A percentile compares a stretch with the other conserved stretches of the same genome.
These are phyloP conservation scores for Drosophila sproati DNA, from an alignment of 1,140 invertebrate species.

Conservation along the genomic window DNA sequence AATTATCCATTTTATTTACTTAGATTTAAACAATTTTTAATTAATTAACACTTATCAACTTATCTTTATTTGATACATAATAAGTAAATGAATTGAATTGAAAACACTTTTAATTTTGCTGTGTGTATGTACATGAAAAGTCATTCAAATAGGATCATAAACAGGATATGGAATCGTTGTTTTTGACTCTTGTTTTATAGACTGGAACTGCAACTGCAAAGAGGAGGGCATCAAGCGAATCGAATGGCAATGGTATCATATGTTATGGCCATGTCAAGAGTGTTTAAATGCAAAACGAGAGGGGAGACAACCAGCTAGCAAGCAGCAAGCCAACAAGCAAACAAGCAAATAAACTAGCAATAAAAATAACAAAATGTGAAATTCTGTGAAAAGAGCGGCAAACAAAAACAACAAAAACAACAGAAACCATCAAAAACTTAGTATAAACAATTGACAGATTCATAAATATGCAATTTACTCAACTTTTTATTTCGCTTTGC, in stretches of 20 bases:
- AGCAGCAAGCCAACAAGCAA: conserved; percentile 24
- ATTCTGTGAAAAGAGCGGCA: conserved; percentile 63
- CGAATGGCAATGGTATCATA: conserved; percentile 63
- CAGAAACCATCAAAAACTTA: conserved; percentile 61
- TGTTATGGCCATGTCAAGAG: conserved; percentile 44
- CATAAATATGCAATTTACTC: conserved; percentile 84
- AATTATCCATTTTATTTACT: too few species aligned
- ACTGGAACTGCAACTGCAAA: conserved; percentile 25
- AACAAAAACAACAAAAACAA: conserved; percentile 47
- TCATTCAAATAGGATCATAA: conserved; percentile 27
- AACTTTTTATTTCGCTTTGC: conserved; percentile 77
- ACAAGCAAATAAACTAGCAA: conserved; percentile 43
- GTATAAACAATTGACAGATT: conserved; percentile 84
- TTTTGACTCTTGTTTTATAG: conserved; percentile 5
- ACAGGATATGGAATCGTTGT: conserved; percentile 17
- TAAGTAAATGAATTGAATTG: too few species aligned
- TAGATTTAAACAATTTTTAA: too few species aligned
- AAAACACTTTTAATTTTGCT: neutral
- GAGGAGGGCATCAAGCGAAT: conserved; percentile 18
- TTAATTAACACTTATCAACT: too few species aligned
- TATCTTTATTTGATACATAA: too few species aligned
- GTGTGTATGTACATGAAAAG: neutral
- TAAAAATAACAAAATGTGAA: conserved; percentile 64
- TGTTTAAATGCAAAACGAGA: conserved; percentile 22
- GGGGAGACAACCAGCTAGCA: conserved; percentile 5